These are phyloP conservation scores for Tyrannus savana DNA, from an alignment of 2,113 vertebrate species.

Conservation along the genomic window DNA sequence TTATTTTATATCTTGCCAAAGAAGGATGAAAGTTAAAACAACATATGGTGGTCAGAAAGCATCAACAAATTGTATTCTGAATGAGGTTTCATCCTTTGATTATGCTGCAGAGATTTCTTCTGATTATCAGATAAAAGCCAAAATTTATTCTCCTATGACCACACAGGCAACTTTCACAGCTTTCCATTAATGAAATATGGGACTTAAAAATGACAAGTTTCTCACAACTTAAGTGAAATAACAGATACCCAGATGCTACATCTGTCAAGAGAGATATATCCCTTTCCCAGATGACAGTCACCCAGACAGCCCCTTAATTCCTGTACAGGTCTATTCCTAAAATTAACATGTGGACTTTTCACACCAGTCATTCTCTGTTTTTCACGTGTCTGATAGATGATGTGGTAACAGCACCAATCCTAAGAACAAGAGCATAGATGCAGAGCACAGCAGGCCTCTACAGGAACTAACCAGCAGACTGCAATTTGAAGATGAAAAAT, in stretches of 20 bases:
- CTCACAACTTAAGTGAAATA: background rate
- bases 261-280: background rate
- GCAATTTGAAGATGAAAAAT: conserved; percentile 40
- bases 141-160: background rate
- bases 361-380: background rate
- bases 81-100: conserved; percentile 16
- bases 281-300: background rate
- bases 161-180: background rate
- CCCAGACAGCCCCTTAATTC: background rate
- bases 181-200: conserved; percentile 6
- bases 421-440: conserved; percentile 3
- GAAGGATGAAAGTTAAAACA: conserved; percentile 27
- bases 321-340: background rate
- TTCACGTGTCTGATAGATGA: background rate
- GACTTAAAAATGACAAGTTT: background rate
- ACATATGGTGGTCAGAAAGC: conserved; percentile 32
- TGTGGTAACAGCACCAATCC: background rate
- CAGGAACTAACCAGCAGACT: conserved; percentile 25
- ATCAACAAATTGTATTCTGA: conserved; percentile 28
- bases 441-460: conserved; percentile 25
- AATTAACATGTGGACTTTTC: background rate
- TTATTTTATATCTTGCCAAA: conserved; percentile 33
- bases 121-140: conserved; percentile 34
- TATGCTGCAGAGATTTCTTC: conserved; percentile 26
- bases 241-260: background rate